phyloP scores from a whole-genome alignment of 2,888 invertebrate genomes.

The Pyralis farinalis region DNA sequence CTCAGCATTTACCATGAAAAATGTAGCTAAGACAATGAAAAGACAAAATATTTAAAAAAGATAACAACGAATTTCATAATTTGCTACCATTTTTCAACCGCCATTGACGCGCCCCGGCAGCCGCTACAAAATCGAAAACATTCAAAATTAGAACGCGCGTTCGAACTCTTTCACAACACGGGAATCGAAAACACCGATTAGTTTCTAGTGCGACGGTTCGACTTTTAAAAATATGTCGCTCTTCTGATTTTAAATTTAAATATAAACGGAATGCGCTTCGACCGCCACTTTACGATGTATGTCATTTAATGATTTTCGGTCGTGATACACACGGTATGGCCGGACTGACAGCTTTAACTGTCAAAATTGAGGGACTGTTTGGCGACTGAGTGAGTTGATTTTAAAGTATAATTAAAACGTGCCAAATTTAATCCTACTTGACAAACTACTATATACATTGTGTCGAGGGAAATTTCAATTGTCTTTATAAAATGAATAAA shows the following conservation, averaged over 20 bases:
- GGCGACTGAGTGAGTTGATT: background rate
- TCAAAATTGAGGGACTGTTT: background rate
- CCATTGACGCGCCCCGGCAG: constrained; percentile 61
- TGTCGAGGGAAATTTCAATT: too few relatives aligned
- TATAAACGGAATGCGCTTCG: constrained; percentile 68
- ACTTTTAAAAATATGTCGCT: constrained; percentile 79
- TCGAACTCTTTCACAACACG: constrained; percentile 74
- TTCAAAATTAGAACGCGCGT: constrained; percentile 70
- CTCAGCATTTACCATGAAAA: too few relatives aligned
- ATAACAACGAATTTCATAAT: constrained; percentile 52
- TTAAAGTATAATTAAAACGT: too few relatives aligned
- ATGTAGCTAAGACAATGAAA: constrained; percentile 18
- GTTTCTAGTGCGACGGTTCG: constrained; percentile 75
- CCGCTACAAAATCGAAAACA: constrained; percentile 74
- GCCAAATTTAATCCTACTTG: too few relatives aligned
- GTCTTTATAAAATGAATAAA: too few relatives aligned
- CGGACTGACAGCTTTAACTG: background rate
- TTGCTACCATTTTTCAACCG: constrained; percentile 47
- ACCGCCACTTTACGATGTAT: constrained; percentile 73
- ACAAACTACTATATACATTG: too few relatives aligned
- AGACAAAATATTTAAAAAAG: constrained; percentile 14
- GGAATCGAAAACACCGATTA: constrained; percentile 80
- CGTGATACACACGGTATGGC: constrained; percentile 5
- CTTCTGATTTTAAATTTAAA: constrained; percentile 73
- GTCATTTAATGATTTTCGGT: constrained; percentile 53